Percentiles rank a stretch among this genome's conserved stretches.
These are phyloP conservation scores for Halotydeus destructor DNA, from an alignment of 1,140 invertebrate genomes.

Conservation along the genomic window DNA sequence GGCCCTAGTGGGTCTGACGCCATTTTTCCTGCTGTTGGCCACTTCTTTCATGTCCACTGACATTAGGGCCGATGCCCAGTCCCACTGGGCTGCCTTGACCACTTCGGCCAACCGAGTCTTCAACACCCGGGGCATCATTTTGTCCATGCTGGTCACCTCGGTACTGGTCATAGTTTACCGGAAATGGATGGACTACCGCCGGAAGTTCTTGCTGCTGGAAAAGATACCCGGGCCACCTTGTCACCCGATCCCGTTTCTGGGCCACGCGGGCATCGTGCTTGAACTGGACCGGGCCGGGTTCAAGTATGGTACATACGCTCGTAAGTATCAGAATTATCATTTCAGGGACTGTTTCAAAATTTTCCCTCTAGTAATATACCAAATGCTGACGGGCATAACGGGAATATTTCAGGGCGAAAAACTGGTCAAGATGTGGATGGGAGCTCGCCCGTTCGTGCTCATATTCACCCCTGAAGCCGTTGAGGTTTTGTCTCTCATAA, in stretches of 20 bases:
- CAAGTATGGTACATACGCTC: slow-evolving; percentile 13
- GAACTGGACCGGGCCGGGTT: slow-evolving; percentile 9
- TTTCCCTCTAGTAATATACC: slow-evolving; percentile 16
- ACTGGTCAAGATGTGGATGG: slow-evolving; percentile 18
- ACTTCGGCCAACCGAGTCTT: too few relatives aligned
- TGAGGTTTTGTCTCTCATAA: slow-evolving; percentile 12
- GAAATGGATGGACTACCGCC: too few relatives aligned
- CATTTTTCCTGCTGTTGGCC: too few relatives aligned
- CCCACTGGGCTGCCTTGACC: too few relatives aligned
- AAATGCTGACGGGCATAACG: slow-evolving; percentile 18
- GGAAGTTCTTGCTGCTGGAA: too few relatives aligned
- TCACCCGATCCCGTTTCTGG: not conserved
- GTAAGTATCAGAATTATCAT: slow-evolving; percentile 8
- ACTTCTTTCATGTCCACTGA: too few relatives aligned
- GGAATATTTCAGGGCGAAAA: slow-evolving; percentile 21
- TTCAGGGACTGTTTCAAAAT: not conserved
- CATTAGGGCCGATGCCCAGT: too few relatives aligned
- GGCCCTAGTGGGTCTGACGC: too few relatives aligned
- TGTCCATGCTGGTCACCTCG: too few relatives aligned
- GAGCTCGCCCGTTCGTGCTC: slow-evolving; percentile 16
- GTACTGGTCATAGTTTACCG: too few relatives aligned
- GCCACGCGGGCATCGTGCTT: slow-evolving; percentile 12
- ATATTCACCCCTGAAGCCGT: slow-evolving; percentile 18
- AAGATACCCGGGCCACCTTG: slow-evolving; percentile 5
- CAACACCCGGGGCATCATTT: too few relatives aligned